Evolutionary conservation across 1,140 invertebrate species (phyloP).

Genomic region (Planococcus citri): DNA sequence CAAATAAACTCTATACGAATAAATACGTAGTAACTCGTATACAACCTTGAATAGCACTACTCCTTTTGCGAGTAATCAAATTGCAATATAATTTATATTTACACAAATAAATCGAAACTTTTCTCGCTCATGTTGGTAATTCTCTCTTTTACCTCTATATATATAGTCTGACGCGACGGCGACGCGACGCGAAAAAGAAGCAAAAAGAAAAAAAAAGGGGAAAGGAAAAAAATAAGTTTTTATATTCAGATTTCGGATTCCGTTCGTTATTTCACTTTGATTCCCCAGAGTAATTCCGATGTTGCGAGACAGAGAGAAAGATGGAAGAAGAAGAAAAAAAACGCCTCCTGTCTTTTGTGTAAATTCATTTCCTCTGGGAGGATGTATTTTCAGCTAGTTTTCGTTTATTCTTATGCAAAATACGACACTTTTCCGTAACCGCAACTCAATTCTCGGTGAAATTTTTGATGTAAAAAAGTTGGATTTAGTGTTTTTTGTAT

Average conservation of each 20-base stretch:
- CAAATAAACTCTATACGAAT: too few relatives aligned
- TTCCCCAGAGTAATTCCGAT: not conserved
- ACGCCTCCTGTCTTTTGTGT: slow-evolving; percentile 5
- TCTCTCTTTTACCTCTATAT: not conserved
- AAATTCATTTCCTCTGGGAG: not conserved
- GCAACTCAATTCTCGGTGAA: slow-evolving; percentile 1
- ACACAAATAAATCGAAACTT: slow-evolving; percentile 4
- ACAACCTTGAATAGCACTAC: too few relatives aligned
- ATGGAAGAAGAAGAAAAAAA: not conserved
- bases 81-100: not conserved
- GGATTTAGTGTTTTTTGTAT: not conserved
- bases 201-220: too few relatives aligned
- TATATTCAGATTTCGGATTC: not conserved
- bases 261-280: slow-evolving; percentile 2
- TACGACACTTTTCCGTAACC: slow-evolving; percentile 6
- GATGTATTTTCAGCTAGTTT: slow-evolving; percentile 7
- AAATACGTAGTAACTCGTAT: too few relatives aligned
- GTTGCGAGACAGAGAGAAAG: not conserved
- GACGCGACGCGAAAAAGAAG: not conserved
- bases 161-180: not conserved
- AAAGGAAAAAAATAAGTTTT: slow-evolving; percentile 3
- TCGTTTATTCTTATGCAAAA: slow-evolving; percentile 4
- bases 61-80: too few relatives aligned
- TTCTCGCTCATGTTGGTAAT: not conserved
- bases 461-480: slow-evolving; percentile 4